Base-by-base conservation (phyloP, 1,140 invertebrate genomes). In the Papilio polytes region DNA sequence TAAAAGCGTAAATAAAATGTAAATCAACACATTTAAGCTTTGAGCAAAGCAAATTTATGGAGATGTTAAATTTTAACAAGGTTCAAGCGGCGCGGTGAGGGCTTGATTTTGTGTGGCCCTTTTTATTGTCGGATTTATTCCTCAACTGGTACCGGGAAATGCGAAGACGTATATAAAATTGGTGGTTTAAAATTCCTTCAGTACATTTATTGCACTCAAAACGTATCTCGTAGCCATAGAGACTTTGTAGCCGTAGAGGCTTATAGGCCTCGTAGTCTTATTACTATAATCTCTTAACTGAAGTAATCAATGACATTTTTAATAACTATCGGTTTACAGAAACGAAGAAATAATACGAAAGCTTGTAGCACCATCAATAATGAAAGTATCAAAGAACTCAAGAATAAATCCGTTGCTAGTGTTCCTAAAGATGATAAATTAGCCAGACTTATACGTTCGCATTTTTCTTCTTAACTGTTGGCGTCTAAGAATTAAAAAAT, bases 41-140 rank as follows among this genome's bases (percentile, higher is more conserved):
- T 85, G 80, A 63, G 82, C 80, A 74, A 77, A 80, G 83, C 77
- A 83, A 84, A 82, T 86, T 73, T 86, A 85, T 87, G 86, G 84
- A 86, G 88, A 88, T 92, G 88, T 91, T 87, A 88, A 89, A 93
- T 87, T 89, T 92, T 91, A 90, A 92, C 88, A 86, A 84, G 84
- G 82, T 85, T 80, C 77, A 63, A 78, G 56, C 53, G 77, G 44
- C 26, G 77, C 36, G 76, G 76, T 83, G 74, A 85, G 79, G 81
- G 83, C 84, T 66, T 81, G 80, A 82, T 83, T 85, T 85, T 48
- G 74, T 73, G 56, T 73, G 63, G 85, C 83, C 84, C 83, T 83
- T 86, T 88, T 91, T 89, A 92, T 89, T 78, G 82, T 80, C 36
- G 80, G 81, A 81, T 84, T 78, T 78, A 87, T 88, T 88, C 87